These are phyloP conservation scores for Elanoides forficatus DNA, from an alignment of 2,113 vertebrate genomes.

Conservation along the genomic window DNA sequence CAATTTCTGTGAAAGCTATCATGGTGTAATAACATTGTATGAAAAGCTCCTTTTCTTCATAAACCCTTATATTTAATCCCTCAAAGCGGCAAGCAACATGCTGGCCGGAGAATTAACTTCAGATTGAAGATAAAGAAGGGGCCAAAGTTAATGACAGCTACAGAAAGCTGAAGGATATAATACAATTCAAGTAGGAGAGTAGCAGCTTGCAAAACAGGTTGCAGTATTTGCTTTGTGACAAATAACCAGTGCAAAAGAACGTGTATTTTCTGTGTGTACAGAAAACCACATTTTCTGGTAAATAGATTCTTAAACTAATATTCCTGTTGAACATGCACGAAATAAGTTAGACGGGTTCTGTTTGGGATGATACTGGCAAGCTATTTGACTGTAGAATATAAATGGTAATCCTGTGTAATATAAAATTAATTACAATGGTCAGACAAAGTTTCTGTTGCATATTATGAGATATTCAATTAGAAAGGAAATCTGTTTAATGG, in stretches of 20 bases:
- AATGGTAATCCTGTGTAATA: neutral
- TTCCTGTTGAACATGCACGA: neutral
- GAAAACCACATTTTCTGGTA: constrained; percentile 15
- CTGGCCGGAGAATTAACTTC: constrained; percentile 79
- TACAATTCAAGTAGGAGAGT: constrained; percentile 54
- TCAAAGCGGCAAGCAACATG: constrained; percentile 71
- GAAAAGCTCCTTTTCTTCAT: constrained; percentile 82
- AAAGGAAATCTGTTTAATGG: neutral
- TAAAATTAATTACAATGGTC: neutral
- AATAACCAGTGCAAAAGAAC: constrained; percentile 20
- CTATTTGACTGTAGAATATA: neutral
- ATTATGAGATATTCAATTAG: neutral
- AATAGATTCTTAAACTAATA: constrained; percentile 31
- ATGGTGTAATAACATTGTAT: constrained; percentile 78
- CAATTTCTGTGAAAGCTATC: constrained; percentile 80
- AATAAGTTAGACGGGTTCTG: neutral
- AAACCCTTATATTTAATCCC: constrained; percentile 82
- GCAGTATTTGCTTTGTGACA: neutral
- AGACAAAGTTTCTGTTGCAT: neutral
- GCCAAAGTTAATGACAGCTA: constrained; percentile 75
- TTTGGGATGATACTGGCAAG: neutral
- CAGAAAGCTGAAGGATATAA: constrained; percentile 59
- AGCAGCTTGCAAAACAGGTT: constrained; percentile 60
- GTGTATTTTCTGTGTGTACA: constrained; percentile 13
- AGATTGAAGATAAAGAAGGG: constrained; percentile 77